Percentiles rank a stretch among this genome's conserved stretches.
Evolutionary conservation across 2,888 invertebrate genomes (phyloP).

Genomic region (Drymonia ruficornis): DNA sequence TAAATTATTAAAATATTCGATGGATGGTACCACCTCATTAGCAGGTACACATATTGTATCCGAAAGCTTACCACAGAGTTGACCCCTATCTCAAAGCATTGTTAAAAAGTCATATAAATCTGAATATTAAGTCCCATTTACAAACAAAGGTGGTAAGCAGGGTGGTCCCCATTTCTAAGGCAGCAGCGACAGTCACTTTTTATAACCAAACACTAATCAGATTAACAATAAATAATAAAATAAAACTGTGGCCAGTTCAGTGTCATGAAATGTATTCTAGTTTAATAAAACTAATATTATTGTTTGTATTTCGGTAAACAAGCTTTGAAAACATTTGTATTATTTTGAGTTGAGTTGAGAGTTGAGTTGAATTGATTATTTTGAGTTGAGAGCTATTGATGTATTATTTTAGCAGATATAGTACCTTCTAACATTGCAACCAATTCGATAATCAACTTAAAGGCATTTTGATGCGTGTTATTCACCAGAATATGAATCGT

Average conservation of each 20-base stretch:
- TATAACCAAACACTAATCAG: constrained; percentile 57
- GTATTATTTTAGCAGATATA: no score
- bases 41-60: no score
- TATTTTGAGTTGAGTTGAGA: no score
- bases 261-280: constrained; percentile 28
- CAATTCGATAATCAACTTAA: no score
- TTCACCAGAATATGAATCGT: no score
- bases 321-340: no score
- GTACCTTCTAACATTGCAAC: no score
- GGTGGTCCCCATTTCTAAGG: constrained; percentile 59
- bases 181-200: constrained; percentile 53
- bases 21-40: no score
- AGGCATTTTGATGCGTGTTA: no score
- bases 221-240: constrained; percentile 59
- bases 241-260: constrained; percentile 33
- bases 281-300: constrained; percentile 14
- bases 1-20: no score
- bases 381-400: no score
- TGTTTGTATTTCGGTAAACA: not conserved
- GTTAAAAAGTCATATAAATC: constrained; percentile 17
- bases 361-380: no score
- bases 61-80: not conserved
- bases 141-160: constrained; percentile 52
- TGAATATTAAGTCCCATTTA: constrained; percentile 24
- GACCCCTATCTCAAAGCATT: constrained; percentile 4